A percentile compares a stretch with the other conserved stretches of the same genome.
Conservation (phyloP, 2,113 vertebrate species). For the Oostethus manadensis region DNA sequence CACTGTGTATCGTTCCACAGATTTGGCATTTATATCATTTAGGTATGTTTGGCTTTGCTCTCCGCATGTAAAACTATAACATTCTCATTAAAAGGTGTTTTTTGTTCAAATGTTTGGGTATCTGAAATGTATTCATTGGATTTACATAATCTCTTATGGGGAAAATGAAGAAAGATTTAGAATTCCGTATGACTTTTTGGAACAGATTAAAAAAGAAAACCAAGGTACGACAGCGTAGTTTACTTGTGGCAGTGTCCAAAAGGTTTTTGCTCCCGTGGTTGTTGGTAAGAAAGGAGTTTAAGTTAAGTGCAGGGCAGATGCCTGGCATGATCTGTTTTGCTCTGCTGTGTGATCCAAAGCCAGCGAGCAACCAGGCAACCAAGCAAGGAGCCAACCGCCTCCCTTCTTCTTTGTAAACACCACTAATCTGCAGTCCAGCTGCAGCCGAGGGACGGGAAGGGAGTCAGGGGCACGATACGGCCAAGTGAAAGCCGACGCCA, state of each 20-base stretch:
- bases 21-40: too few species aligned
- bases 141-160: too few species aligned
- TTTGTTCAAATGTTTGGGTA: too few species aligned
- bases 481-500: background rate
- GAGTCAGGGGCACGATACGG: conserved; percentile 21
- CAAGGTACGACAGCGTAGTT: background rate
- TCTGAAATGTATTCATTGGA: too few species aligned
- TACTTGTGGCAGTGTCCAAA: background rate
- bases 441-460: conserved; percentile 45
- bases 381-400: conserved; percentile 16
- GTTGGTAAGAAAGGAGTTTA: background rate
- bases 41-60: too few species aligned
- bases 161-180: too few species aligned
- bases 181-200: too few species aligned
- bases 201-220: too few species aligned
- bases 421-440: conserved; percentile 56
- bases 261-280: background rate
- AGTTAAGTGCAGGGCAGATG: background rate
- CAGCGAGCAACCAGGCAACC: conserved; percentile 36
- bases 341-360: conserved; percentile 48
- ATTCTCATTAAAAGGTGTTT: too few species aligned
- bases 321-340: background rate
- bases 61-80: too few species aligned
- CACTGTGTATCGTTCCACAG: too few species aligned
- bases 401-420: conserved; percentile 41